These are phyloP conservation scores for Riparia riparia DNA, from an alignment of 2,113 vertebrate species.

Conservation along the genomic window DNA sequence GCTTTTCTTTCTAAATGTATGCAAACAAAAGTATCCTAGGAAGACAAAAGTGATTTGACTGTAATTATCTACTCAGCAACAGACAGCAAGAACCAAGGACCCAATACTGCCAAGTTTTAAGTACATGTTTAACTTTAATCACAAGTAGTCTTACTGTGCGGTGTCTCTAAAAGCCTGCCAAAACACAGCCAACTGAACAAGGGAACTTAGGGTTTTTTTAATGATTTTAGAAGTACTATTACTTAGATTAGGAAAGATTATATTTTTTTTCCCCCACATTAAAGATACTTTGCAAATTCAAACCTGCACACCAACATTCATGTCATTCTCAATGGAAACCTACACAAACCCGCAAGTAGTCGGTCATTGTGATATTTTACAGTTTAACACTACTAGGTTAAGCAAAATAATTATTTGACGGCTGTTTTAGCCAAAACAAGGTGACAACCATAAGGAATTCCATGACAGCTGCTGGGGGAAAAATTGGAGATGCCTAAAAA, in stretches of 20 bases:
- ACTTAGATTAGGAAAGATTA: not conserved
- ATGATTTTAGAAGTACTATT: not conserved
- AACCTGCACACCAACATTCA: not conserved
- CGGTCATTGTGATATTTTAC: rapidly evolving
- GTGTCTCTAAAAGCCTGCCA: not conserved
- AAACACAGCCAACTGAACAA: not conserved
- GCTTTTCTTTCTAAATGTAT: not conserved
- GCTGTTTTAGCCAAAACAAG: not conserved
- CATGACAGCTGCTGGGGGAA: rapidly evolving
- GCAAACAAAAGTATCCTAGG: not conserved
- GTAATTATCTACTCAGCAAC: not conserved
- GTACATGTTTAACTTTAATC: not conserved
- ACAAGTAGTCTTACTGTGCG: not conserved
- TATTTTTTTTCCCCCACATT: not conserved
- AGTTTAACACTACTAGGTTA: not conserved
- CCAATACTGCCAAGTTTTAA: conserved; percentile 5
- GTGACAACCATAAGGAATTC: not conserved
- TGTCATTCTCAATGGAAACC: not conserved
- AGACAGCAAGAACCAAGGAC: not conserved
- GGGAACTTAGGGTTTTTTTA: not conserved
- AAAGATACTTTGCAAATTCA: not conserved
- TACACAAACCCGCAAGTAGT: not conserved
- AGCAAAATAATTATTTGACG: not conserved
- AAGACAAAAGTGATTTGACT: not conserved
- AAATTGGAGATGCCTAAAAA: rapidly evolving